These are phyloP conservation scores for Ostrea denselamellosa DNA, from an alignment of 1,140 invertebrate genomes.

Conservation along the genomic window DNA sequence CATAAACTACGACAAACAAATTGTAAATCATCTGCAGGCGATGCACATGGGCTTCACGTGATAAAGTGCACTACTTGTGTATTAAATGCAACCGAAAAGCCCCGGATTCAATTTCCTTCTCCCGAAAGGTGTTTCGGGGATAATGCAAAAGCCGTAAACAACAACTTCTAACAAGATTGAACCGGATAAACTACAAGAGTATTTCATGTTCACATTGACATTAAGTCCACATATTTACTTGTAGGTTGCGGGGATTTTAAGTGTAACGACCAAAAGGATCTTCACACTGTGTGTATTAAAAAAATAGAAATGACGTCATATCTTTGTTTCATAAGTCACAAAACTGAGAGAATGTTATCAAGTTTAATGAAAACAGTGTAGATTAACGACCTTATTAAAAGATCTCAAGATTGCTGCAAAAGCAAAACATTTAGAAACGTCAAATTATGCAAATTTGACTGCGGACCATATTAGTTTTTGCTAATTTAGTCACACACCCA, in stretches of 20 bases:
- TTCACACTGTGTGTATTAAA: conserved; percentile 1
- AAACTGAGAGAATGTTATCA: neutral
- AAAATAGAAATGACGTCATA: neutral
- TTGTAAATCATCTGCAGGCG: conserved; percentile 1
- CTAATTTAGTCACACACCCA: conserved; percentile 7
- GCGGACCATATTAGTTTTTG: neutral
- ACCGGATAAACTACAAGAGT: conserved; percentile 1
- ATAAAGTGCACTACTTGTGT: neutral
- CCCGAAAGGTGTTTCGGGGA: neutral
- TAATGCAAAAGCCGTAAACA: conserved; percentile 10
- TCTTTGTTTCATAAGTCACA: neutral
- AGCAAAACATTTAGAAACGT: too few species aligned
- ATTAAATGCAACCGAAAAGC: neutral
- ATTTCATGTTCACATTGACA: conserved; percentile 5
- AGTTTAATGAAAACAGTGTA: too few species aligned
- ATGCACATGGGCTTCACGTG: neutral
- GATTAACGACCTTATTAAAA: too few species aligned
- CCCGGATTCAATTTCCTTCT: neutral
- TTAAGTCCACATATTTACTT: neutral
- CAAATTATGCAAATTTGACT: too few species aligned
- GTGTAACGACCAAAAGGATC: neutral
- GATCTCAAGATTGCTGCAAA: too few species aligned
- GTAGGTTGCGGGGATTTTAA: neutral
- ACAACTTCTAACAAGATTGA: neutral
- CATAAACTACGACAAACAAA: neutral